phyloP scores from a whole-genome alignment of 2,888 invertebrate species.

The Epinotia ramella region DNA sequence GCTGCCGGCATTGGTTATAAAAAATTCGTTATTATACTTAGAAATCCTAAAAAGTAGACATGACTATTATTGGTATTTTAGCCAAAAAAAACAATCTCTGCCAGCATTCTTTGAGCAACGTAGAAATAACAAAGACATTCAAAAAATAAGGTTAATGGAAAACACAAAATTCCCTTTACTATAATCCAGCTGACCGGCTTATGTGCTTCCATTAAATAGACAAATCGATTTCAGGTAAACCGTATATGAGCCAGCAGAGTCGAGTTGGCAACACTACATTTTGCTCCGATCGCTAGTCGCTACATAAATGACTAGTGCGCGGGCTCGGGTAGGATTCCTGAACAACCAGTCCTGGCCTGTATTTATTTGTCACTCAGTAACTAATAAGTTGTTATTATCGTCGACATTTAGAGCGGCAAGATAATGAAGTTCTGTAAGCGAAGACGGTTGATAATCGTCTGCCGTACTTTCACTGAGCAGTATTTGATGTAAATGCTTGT shows the following conservation, averaged over 20 bases:
- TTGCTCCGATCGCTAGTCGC: conserved; percentile 25
- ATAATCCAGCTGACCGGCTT: not conserved
- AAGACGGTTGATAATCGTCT: conserved; percentile 40
- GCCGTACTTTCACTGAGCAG: conserved; percentile 67
- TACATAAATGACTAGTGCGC: conserved; percentile 33
- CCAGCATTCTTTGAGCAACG: not conserved
- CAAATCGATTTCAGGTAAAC: not conserved
- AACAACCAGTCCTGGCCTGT: conserved; percentile 25
- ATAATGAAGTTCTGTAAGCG: conserved; percentile 39
- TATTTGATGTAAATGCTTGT: conserved; percentile 63
- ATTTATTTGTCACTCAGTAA: conserved; percentile 39
- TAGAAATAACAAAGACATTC: not conserved
- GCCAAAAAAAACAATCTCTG: not conserved
- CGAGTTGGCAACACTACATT: conserved; percentile 22
- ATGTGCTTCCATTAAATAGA: not conserved
- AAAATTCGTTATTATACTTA: too few relatives aligned
- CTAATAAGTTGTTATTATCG: conserved; percentile 41
- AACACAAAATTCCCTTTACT: not conserved
- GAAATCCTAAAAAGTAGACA: not conserved
- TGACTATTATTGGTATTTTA: not conserved
- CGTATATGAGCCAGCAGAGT: conserved; percentile 3
- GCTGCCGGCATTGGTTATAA: too few relatives aligned
- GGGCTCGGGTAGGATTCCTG: conserved; percentile 14
- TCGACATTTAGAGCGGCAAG: conserved; percentile 40
- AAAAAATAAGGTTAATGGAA: not conserved